Evolutionary conservation across 1,140 invertebrate species (phyloP).

Genomic region (Rhopalosiphum padi): DNA sequence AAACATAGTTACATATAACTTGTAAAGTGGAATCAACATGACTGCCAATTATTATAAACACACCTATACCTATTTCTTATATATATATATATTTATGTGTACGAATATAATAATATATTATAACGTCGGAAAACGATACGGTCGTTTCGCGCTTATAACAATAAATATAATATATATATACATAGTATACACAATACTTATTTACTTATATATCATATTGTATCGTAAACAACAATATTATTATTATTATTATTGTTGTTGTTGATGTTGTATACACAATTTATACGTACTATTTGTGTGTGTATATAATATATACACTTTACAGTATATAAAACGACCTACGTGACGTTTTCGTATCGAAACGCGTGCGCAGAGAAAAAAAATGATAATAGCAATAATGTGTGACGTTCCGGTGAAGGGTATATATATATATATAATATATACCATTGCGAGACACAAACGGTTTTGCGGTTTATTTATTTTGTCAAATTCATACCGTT

Average conservation of each 20-base stretch:
- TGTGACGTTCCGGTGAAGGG: neutral
- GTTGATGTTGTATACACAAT: neutral
- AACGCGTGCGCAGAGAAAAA: neutral
- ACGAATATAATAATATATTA: neutral
- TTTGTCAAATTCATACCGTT: constrained; percentile 12
- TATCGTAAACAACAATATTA: neutral
- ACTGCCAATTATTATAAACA: neutral
- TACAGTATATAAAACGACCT: neutral
- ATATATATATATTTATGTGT: too few relatives aligned
- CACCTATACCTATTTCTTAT: too few relatives aligned
- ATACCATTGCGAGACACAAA: neutral
- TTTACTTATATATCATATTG: neutral
- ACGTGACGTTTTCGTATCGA: neutral
- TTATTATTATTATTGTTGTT: neutral
- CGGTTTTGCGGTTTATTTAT: constrained; percentile 21
- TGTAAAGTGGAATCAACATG: neutral
- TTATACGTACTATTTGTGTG: neutral
- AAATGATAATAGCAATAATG: neutral
- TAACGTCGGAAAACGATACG: neutral
- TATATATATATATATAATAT: neutral
- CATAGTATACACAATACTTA: neutral
- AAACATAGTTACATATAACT: neutral
- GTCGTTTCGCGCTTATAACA: neutral
- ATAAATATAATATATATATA: neutral
- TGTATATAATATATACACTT: neutral